Base-by-base conservation (phyloP, 1,140 invertebrate species). In the Tetramorium alpestre region DNA sequence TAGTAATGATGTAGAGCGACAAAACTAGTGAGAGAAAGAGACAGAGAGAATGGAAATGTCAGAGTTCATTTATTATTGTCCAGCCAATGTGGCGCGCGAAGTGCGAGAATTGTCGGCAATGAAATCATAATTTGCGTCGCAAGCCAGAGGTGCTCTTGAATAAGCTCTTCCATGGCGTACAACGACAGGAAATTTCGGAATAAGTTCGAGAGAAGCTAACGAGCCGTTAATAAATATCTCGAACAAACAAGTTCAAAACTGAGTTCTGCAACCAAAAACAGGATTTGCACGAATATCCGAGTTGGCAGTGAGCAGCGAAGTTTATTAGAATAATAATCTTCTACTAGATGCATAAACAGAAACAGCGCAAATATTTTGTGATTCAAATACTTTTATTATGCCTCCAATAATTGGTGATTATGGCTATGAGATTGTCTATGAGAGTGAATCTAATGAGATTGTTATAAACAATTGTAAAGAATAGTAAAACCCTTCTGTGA, bases 1-100 rank as follows among this genome's bases (percentile, higher is more conserved):
- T 6, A 22, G 18, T 25, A 44, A 49, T 65, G 33, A 78, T 65
- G 22, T 47, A 49, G 60, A 25, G 7, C 11, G 58, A 47, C 41
- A 78, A 25, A 25, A 33, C 16, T 56, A 47, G 75, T 33, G 41
- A 65, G 41, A 65, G 25, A 64, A 44, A 44, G 38, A 44, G 33
- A 47, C 38, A 60, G 16, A 41, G 60, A 49, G 44, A 51, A 51
- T 25, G 62, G 33, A 54, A 69, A 69, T 54, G 47, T 80, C 62
- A 80, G 47, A 70, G 33, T 70, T 81, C 64, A 70, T 81, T 81
- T 69, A 70, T 81, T 81, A 70, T 81, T 70, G 47, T 70, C 77
- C 41, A 28, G 47, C 47, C 33, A 81, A 81, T 70, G 64, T 81
- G 47, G 33, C 64, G 62, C 44, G 62, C 25, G 33, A 69, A 69